A percentile compares a stretch with the other conserved stretches of the same genome.
phyloP scores from a whole-genome alignment of 2,113 vertebrate species.

The Brachypteracias leptosomus region DNA sequence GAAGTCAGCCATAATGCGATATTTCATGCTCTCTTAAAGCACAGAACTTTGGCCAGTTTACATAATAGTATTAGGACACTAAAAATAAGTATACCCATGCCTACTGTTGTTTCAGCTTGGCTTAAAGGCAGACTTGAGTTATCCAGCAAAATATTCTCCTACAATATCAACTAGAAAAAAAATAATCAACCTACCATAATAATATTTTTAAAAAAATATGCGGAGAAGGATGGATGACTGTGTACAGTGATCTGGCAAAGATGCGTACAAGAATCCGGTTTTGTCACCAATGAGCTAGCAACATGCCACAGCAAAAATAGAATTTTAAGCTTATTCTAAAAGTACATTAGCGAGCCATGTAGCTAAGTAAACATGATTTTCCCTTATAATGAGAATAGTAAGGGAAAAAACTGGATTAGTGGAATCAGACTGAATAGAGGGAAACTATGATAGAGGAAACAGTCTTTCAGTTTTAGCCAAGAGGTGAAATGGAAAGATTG shows the following conservation, averaged over 20 bases:
- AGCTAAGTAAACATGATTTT: background rate
- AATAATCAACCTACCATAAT: background rate
- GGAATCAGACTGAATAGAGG: background rate
- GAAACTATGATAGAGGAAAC: background rate
- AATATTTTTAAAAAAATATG: background rate
- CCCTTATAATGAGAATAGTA: background rate
- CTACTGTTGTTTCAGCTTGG: background rate
- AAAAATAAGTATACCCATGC: background rate
- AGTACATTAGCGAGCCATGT: background rate
- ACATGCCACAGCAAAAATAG: fast-evolving
- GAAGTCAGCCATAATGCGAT: background rate
- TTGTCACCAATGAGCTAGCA: background rate
- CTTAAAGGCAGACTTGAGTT: background rate
- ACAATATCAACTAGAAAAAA: background rate
- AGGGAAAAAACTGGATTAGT: background rate
- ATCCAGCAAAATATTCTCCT: background rate
- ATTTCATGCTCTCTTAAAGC: background rate
- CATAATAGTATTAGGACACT: background rate
- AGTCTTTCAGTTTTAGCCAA: background rate
- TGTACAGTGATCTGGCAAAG: background rate
- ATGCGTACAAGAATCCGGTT: background rate
- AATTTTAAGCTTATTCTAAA: background rate
- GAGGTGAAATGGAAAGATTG: background rate
- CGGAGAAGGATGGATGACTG: background rate
- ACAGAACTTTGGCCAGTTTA: background rate